These are phyloP conservation scores for Alcedo atthis DNA, from an alignment of 2,797 vertebrate species.

Conservation along the genomic window DNA sequence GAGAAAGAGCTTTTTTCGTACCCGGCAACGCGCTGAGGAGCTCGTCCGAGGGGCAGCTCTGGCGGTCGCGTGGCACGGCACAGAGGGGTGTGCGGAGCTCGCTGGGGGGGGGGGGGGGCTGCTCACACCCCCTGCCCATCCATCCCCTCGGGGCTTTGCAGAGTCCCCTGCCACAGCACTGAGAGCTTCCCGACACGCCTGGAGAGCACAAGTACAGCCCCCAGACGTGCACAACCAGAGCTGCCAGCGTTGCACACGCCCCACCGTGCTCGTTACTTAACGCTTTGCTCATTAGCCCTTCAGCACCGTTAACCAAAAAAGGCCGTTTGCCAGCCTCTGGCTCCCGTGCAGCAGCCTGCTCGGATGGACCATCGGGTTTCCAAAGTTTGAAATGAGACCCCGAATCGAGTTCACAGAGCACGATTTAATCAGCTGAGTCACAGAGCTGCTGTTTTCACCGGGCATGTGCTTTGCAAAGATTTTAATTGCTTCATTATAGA, in stretches of 20 bases:
- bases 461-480: neutral
- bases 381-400: neutral
- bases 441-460: neutral
- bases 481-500: neutral
- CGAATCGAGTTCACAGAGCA: neutral
- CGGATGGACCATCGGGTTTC: neutral
- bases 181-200: neutral
- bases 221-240: neutral
- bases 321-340: neutral
- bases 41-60: constrained; percentile 23
- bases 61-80: no score
- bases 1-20: neutral
- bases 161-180: neutral
- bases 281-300: neutral
- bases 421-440: neutral
- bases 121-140: neutral
- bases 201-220: neutral
- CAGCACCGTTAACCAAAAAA: neutral
- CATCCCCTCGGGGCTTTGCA: neutral
- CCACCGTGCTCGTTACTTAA: neutral
- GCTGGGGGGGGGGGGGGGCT: neutral
- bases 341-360: neutral
- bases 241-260: neutral
- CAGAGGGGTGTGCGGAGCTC: neutral
- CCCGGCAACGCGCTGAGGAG: neutral